Evolutionary conservation across 2,888 invertebrate genomes (phyloP), one percentile per base, ranked within the genome.

Genomic region (Hypercompe scribonia): DNA sequence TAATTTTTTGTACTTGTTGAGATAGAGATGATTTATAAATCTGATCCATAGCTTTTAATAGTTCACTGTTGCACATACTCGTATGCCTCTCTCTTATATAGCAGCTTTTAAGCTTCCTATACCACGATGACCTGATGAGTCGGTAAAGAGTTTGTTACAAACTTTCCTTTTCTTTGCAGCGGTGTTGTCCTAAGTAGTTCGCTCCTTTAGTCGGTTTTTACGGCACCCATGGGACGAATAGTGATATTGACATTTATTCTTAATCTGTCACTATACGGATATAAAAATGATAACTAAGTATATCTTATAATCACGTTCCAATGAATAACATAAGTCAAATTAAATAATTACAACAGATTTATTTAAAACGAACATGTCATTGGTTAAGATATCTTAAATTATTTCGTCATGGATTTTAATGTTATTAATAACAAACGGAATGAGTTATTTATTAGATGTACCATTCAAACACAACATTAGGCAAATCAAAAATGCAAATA

Each of bases 401-500:
- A n/a, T 36, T 67, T 33, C 10, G 67, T 31, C 36, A 68, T 36
- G 5, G 39, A 4, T 64, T 68, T n/a, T 36, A 36, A 64, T 64
- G n/a, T 33, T 46, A 70, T 64, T 24, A 34, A 15, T 28, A 58
- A 61, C 58, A 28, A 61, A 66, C 31, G 28, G 42, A 18, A 31
- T 42, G 58, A 42, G 61, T 66, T 61, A 18, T 42, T 80, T 75
- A 77, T 72, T 73, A 54, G 68, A 42, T 4, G n/a, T 33, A 39
- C 58, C 31, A 71, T 28, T 68, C 28, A 61, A 36, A 72, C 68
- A 74, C 64, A 80, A 66, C 71, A 73, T 80, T 73, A 75, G 73
- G 10, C 61, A 71, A 79, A 84, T 83, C 76, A 81, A 81, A 85
- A 80, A 84, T 83, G 78, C 77, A 78, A 85, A 84, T 81, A 33